Evolutionary conservation across 2,113 vertebrate genomes (phyloP).

Genomic region (Myotis lucifugus): DNA sequence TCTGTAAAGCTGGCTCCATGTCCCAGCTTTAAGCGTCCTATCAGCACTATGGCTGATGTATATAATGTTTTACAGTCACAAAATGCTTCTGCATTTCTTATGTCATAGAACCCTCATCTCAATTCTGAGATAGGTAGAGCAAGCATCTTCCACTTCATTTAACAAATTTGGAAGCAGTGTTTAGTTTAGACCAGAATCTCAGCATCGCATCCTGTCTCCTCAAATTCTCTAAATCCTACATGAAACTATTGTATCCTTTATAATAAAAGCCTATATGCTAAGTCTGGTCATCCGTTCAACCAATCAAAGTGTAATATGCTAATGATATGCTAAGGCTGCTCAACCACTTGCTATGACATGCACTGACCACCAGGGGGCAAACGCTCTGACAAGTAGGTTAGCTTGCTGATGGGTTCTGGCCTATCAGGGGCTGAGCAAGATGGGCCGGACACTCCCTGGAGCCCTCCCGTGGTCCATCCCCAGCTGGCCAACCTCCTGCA

Average conservation of each 20-base stretch:
- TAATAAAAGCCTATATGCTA: no score
- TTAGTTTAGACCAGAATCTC: background rate
- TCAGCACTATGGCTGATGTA: background rate
- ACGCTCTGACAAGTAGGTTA: no score
- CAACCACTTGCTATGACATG: no score
- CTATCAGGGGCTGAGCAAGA: no score
- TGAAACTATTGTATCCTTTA: constrained; percentile 13
- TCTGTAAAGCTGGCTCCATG: background rate
- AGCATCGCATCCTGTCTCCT: background rate
- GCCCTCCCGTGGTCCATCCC: no score
- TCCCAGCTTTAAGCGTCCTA: background rate
- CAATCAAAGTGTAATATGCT: no score
- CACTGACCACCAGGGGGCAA: no score
- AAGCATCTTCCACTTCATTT: background rate
- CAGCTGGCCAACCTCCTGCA: no score
- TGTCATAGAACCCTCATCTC: background rate
- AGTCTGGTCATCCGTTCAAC: no score
- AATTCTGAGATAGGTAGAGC: background rate
- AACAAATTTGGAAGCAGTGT: background rate
- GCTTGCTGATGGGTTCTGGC: no score
- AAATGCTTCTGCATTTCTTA: background rate
- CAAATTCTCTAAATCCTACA: background rate
- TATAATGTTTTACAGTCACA: background rate
- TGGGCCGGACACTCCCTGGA: no score
- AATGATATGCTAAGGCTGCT: no score